Percentiles rank a stretch among this genome's conserved stretches.
Conservation (phyloP, 1,140 invertebrate genomes). For the Vollenhovia emeryi region DNA sequence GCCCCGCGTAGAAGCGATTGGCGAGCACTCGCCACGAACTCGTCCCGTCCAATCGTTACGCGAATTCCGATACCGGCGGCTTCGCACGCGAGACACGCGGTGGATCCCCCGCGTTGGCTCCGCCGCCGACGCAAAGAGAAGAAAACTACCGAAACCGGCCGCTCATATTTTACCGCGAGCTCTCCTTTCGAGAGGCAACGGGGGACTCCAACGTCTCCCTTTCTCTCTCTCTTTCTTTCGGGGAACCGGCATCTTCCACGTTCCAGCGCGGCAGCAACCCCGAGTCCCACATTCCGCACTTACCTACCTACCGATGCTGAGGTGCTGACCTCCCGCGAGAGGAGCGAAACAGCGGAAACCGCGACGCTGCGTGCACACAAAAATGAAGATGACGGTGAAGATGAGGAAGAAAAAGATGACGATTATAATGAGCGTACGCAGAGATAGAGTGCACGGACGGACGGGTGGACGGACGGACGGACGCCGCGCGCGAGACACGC, state of each 20-base stretch:
- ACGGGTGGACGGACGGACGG: constrained; percentile 40
- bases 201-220: neutral
- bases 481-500: constrained; percentile 21
- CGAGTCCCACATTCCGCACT: constrained; percentile 52
- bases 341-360: constrained; percentile 50
- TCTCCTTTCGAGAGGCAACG: constrained; percentile 37
- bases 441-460: constrained; percentile 5
- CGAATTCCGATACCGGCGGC: neutral
- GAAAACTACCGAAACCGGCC: constrained; percentile 47
- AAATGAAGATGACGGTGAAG: neutral
- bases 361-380: constrained; percentile 7
- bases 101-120: constrained; percentile 38
- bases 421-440: neutral
- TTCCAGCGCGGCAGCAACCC: constrained; percentile 40
- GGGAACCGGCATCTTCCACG: neutral
- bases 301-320: constrained; percentile 60
- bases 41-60: neutral
- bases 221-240: neutral
- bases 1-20: neutral
- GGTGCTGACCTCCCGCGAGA: constrained; percentile 74
- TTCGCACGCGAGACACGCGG: constrained; percentile 26
- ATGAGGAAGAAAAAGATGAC: neutral
- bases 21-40: neutral
- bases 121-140: constrained; percentile 33
- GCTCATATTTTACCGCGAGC: constrained; percentile 50